Percentiles rank a stretch among this genome's conserved stretches.
phyloP scores from a whole-genome alignment of 2,888 invertebrate genomes.

The Cryptus viduatorius region DNA sequence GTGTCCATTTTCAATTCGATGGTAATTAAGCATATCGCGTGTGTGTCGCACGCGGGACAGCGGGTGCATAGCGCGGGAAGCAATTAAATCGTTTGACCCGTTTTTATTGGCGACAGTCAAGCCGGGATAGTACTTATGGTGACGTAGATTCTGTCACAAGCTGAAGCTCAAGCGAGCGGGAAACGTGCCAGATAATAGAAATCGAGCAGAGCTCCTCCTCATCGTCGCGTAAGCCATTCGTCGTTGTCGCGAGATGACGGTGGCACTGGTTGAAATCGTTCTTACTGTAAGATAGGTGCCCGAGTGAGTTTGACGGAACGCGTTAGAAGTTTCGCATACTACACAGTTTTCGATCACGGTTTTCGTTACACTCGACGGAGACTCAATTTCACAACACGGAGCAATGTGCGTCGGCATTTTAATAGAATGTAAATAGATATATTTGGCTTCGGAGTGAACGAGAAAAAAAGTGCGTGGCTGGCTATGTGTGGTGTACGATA shows the following conservation, averaged over 20 bases:
- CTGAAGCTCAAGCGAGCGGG: slow-evolving; percentile 36
- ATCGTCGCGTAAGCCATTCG: not conserved
- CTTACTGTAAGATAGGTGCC: slow-evolving; percentile 9
- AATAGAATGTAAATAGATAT: too few relatives aligned
- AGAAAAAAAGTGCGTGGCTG: too few relatives aligned
- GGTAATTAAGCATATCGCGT: not conserved
- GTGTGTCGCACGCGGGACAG: slow-evolving; percentile 17
- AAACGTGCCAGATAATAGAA: slow-evolving; percentile 54
- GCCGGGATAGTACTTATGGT: not conserved
- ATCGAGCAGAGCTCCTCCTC: not conserved
- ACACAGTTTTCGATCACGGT: not conserved
- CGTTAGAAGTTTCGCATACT: not conserved
- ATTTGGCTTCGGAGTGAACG: too few relatives aligned
- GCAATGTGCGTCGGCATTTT: too few relatives aligned
- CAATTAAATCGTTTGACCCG: slow-evolving; percentile 79
- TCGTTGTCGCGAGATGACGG: slow-evolving; percentile 11
- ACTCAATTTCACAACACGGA: not conserved
- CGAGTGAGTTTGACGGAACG: not conserved
- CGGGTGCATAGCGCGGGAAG: slow-evolving; percentile 38
- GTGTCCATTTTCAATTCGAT: slow-evolving; percentile 2
- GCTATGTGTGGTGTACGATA: too few relatives aligned
- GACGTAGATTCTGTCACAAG: slow-evolving; percentile 8
- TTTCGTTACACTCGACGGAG: not conserved
- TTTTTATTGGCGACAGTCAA: slow-evolving; percentile 74
- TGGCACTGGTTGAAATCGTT: slow-evolving; percentile 14